Percentiles rank a stretch among this genome's conserved stretches.
phyloP scores from a whole-genome alignment of 2,888 invertebrate species.

The Barypeithes pellucidus region DNA sequence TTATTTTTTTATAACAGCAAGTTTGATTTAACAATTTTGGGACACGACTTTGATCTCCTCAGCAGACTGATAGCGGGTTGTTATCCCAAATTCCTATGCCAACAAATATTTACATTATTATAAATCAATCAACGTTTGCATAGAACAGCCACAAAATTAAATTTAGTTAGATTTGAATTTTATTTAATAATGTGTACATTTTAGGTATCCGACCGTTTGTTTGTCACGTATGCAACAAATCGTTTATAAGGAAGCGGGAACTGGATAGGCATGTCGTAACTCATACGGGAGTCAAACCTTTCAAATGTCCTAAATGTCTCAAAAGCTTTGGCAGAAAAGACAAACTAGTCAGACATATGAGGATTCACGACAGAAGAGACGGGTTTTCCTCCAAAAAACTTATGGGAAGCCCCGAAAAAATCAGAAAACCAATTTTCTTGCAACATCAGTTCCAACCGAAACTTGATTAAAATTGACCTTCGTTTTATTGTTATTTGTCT shows the following conservation, averaged over 20 bases:
- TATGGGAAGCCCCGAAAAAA: constrained; percentile 33
- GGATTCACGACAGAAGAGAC: constrained; percentile 74
- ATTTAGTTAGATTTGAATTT: too few relatives aligned
- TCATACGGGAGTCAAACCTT: constrained; percentile 80
- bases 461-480: not conserved
- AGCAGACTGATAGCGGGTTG: too few relatives aligned
- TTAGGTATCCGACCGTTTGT: constrained; percentile 72
- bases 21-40: too few relatives aligned
- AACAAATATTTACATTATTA: too few relatives aligned
- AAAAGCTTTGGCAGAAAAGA: constrained; percentile 77
- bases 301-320: constrained; percentile 74
- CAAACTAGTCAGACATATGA: constrained; percentile 79
- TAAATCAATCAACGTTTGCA: too few relatives aligned
- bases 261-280: constrained; percentile 79
- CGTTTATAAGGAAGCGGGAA: constrained; percentile 81
- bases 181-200: not conserved
- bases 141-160: too few relatives aligned
- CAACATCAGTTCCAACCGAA: constrained; percentile 33
- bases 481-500: not conserved
- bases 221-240: constrained; percentile 79
- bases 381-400: constrained; percentile 25
- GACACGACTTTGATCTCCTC: too few relatives aligned
- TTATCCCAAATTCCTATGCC: too few relatives aligned
- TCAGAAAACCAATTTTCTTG: constrained; percentile 48
- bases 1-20: too few relatives aligned